Evolutionary conservation across 2,113 vertebrate genomes (phyloP).

Genomic region (Periophthalmus modestus): DNA sequence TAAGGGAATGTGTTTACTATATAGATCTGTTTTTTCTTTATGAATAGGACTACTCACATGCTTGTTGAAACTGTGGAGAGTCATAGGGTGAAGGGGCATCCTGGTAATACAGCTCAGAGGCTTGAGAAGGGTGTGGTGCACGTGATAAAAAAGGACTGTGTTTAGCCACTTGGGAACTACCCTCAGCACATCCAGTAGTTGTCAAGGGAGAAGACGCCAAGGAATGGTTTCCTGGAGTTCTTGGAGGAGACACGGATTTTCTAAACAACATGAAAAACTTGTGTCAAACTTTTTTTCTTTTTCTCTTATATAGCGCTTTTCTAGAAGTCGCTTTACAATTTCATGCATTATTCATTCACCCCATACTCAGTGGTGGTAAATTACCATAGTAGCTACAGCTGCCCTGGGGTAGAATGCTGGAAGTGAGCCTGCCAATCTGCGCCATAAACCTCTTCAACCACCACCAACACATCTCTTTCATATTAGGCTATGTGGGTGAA

Average conservation of each 20-base stretch:
- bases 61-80: slow-evolving; percentile 81
- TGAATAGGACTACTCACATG: slow-evolving; percentile 76
- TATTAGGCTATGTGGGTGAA: no score
- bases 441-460: no score
- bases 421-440: no score
- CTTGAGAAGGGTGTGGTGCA: slow-evolving; percentile 82
- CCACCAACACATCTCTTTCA: no score
- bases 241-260: slow-evolving; percentile 81
- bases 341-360: no score
- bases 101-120: slow-evolving; percentile 89
- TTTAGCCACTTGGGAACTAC: slow-evolving; percentile 80
- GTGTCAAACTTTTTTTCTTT: neutral
- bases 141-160: slow-evolving; percentile 83
- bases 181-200: slow-evolving; percentile 77
- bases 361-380: no score
- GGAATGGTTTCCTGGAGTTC: slow-evolving; percentile 85
- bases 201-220: slow-evolving; percentile 82
- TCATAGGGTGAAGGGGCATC: slow-evolving; percentile 86
- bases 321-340: no score
- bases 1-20: neutral
- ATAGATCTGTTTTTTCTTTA: no score
- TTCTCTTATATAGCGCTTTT: neutral
- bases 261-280: slow-evolving; percentile 41
- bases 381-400: no score
- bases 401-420: no score